These are phyloP conservation scores for Sandelia bainsii DNA, from an alignment of 2,797 vertebrate genomes.

Conservation along the genomic window DNA sequence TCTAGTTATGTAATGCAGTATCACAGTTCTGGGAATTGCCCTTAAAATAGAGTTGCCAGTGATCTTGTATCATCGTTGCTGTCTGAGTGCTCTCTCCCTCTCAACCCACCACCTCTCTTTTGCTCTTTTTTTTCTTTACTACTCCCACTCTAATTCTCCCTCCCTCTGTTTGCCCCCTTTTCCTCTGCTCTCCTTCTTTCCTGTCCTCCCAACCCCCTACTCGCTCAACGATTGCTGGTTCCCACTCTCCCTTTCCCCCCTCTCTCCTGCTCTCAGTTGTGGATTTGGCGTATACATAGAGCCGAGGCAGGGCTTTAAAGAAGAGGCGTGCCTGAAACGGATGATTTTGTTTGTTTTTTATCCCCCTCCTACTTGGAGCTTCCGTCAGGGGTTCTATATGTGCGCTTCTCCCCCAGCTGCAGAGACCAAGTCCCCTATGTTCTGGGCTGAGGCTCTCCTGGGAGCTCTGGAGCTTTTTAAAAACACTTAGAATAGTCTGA, in stretches of 20 bases:
- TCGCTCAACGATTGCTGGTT: constrained; percentile 48
- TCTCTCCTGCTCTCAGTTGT: constrained; percentile 62
- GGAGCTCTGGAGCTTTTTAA: constrained; percentile 74
- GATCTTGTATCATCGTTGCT: constrained; percentile 81
- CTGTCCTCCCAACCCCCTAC: constrained; percentile 72
- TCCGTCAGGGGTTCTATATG: constrained; percentile 77
- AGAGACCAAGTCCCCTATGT: constrained; percentile 70
- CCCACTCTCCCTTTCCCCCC: constrained; percentile 63
- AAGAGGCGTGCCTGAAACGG: constrained; percentile 76
- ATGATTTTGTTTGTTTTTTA: constrained; percentile 39
- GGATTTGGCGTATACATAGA: constrained; percentile 77
- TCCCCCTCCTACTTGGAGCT: constrained; percentile 61
- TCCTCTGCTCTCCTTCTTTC: constrained; percentile 76
- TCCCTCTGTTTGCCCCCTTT: constrained; percentile 75
- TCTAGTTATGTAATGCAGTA: constrained; percentile 83
- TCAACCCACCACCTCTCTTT: constrained; percentile 73
- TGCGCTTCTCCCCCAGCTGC: constrained; percentile 82
- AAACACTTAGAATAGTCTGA: constrained; percentile 72
- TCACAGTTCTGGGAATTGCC: constrained; percentile 84
- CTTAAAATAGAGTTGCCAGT: constrained; percentile 86
- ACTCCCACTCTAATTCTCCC: constrained; percentile 78
- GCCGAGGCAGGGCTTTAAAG: constrained; percentile 74
- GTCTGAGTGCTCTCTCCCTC: constrained; percentile 68
- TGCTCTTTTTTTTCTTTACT: constrained; percentile 78
- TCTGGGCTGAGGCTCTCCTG: constrained; percentile 70